Percentiles rank a stretch among this genome's conserved stretches.
Evolutionary conservation across 1,140 invertebrate species (phyloP).

Genomic region (Drosophila parvula): DNA sequence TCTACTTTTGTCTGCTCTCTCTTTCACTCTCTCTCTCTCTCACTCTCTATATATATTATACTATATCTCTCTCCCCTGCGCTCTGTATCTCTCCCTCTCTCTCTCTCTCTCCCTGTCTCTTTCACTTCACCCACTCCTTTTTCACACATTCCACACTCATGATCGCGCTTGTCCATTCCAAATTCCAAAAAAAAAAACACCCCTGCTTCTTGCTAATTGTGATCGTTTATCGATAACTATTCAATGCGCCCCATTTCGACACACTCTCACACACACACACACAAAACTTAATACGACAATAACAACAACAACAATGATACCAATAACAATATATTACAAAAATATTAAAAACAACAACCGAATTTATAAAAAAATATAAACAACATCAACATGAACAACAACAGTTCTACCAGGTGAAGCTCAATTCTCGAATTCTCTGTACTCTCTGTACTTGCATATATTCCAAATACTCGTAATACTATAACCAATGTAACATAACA

Average conservation of each 20-base stretch:
- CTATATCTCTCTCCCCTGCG: slow-evolving; percentile 55
- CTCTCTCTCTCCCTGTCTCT: slow-evolving; percentile 32
- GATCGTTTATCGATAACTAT: slow-evolving; percentile 38
- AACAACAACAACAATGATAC: slow-evolving; percentile 42
- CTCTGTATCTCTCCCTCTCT: slow-evolving; percentile 38
- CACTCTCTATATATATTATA: slow-evolving; percentile 29
- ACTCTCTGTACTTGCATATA: slow-evolving; percentile 52
- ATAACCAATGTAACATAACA: slow-evolving; percentile 44
- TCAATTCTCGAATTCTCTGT: slow-evolving; percentile 71
- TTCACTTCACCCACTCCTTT: slow-evolving; percentile 20
- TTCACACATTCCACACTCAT: slow-evolving; percentile 37
- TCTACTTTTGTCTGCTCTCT: slow-evolving; percentile 80
- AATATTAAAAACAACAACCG: slow-evolving; percentile 43
- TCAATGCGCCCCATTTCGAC: slow-evolving; percentile 30
- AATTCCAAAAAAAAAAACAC: slow-evolving; percentile 10
- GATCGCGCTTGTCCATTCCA: slow-evolving; percentile 25
- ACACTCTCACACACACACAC: slow-evolving; percentile 24
- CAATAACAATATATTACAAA: slow-evolving; percentile 21
- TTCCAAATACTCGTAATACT: slow-evolving; percentile 32
- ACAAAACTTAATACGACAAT: slow-evolving; percentile 10
- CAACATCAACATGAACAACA: slow-evolving; percentile 59
- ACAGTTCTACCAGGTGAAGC: slow-evolving; percentile 83
- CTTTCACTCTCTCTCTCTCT: slow-evolving; percentile 55
- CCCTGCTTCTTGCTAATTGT: slow-evolving; percentile 41
- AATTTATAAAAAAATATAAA: slow-evolving; percentile 34